A percentile compares a stretch with the other conserved stretches of the same genome.
Evolutionary conservation across 2,888 invertebrate species (phyloP).

Genomic region (Metalampra italica): DNA sequence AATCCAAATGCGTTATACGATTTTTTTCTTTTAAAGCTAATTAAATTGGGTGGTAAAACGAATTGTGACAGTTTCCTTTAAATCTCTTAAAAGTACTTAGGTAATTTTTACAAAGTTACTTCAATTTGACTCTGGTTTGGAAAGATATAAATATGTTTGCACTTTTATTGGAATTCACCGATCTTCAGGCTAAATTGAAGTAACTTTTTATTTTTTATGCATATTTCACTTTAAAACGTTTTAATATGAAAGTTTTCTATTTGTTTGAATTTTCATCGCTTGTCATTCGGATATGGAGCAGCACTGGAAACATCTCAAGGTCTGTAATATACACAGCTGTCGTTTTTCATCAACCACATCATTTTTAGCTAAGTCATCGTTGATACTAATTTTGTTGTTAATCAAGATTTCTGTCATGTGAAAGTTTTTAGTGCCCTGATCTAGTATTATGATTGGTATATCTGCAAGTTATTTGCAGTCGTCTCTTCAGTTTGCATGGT

Average conservation of each 20-base stretch:
- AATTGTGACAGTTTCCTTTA: neutral
- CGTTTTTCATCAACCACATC: neutral
- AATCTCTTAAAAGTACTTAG: neutral
- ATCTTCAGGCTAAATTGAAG: neutral
- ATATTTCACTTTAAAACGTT: neutral
- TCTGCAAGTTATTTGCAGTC: neutral
- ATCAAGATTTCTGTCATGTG: conserved; percentile 1
- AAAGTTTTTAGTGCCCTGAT: neutral
- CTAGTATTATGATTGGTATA: too few relatives aligned
- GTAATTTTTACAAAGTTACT: neutral
- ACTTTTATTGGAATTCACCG: too few relatives aligned
- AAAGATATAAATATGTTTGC: too few relatives aligned
- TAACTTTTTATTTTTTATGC: neutral
- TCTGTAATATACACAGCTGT: conserved; percentile 74
- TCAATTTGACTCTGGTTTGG: neutral
- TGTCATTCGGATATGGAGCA: conserved; percentile 69
- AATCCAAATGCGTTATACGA: too few relatives aligned
- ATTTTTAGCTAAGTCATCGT: conserved; percentile 5
- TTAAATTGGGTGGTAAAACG: neutral
- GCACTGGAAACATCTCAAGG: conserved; percentile 91
- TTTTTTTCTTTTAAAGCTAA: too few relatives aligned
- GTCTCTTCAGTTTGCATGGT: neutral
- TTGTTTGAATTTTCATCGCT: conserved; percentile 48
- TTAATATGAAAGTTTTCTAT: neutral
- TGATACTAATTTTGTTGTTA: neutral